Conservation (phyloP, 2,888 invertebrate species). For the Drosophila acutilabella region DNA sequence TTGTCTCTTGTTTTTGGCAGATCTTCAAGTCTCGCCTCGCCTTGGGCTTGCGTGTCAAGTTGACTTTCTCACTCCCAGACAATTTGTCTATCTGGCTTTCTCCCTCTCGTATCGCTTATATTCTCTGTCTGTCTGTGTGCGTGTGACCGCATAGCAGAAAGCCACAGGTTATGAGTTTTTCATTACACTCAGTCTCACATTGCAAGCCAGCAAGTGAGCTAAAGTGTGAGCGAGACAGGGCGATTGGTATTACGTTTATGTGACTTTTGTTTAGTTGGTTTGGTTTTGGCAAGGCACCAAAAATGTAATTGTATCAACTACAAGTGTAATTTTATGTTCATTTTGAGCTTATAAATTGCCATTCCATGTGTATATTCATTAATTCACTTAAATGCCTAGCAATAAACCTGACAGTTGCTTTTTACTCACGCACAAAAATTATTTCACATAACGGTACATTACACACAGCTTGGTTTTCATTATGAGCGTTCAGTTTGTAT, state of each 20-base stretch:
- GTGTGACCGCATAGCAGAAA: conserved; percentile 77
- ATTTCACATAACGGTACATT: not conserved
- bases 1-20: conserved; percentile 65
- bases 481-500: not conserved
- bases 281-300: conserved; percentile 56
- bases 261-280: conserved; percentile 45
- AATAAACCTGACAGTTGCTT: not conserved
- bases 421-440: conserved; percentile 8
- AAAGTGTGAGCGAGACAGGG: not conserved
- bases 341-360: conserved; percentile 23
- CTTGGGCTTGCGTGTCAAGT: conserved; percentile 58
- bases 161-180: conserved; percentile 78
- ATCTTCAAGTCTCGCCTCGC: conserved; percentile 46
- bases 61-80: conserved; percentile 31
- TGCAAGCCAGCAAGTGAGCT: conserved; percentile 28
- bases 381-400: conserved; percentile 3
- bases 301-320: conserved; percentile 50
- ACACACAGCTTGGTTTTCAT: not conserved
- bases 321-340: conserved; percentile 33
- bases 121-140: conserved; percentile 39
- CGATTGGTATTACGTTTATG: conserved; percentile 43
- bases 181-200: conserved; percentile 61
- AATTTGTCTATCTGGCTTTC: conserved; percentile 7
- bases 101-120: not conserved
- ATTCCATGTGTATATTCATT: conserved; percentile 7